Evolutionary conservation across 1,140 invertebrate genomes (phyloP).

Genomic region (Cylas formicarius): DNA sequence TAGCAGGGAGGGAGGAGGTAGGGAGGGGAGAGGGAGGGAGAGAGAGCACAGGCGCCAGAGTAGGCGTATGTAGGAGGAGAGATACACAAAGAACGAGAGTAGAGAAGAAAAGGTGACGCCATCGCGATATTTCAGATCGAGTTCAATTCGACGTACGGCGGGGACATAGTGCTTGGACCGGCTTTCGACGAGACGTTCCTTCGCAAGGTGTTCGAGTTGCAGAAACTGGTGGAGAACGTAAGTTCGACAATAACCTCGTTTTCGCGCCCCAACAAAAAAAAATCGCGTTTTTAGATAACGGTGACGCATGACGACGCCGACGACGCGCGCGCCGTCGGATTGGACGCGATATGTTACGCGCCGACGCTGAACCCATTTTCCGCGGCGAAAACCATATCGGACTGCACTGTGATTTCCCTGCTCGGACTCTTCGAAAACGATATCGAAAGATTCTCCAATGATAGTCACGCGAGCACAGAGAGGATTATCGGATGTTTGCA

Average conservation of each 20-base stretch:
- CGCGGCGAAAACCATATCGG: slow-evolving; percentile 44
- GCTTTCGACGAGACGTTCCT: slow-evolving; percentile 65
- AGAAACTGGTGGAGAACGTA: slow-evolving; percentile 50
- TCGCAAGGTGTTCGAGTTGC: slow-evolving; percentile 55
- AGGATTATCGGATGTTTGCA: slow-evolving; percentile 39
- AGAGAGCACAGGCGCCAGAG: too few relatives aligned
- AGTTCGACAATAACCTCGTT: slow-evolving; percentile 12
- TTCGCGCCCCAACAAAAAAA: too few relatives aligned
- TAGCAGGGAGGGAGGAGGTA: too few relatives aligned
- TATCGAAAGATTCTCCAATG: slow-evolving; percentile 44
- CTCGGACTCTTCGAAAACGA: slow-evolving; percentile 73
- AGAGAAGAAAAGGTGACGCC: too few relatives aligned
- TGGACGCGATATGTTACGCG: slow-evolving; percentile 77
- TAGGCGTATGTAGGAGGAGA: too few relatives aligned
- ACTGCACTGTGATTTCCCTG: slow-evolving; percentile 75
- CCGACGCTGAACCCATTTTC: slow-evolving; percentile 65
- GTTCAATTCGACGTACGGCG: slow-evolving; percentile 21
- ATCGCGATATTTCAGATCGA: slow-evolving; percentile 26
- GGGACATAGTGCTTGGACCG: slow-evolving; percentile 49
- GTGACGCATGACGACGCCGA: slow-evolving; percentile 29
- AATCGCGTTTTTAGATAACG: slow-evolving; percentile 23
- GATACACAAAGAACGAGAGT: too few relatives aligned
- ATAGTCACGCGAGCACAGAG: slow-evolving; percentile 42
- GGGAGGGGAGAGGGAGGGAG: too few relatives aligned
- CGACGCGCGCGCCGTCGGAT: slow-evolving; percentile 33